A percentile compares a stretch with the other conserved stretches of the same genome.
Evolutionary conservation across 2,797 vertebrate genomes (phyloP).

Genomic region (Otolemur crassicaudatus): DNA sequence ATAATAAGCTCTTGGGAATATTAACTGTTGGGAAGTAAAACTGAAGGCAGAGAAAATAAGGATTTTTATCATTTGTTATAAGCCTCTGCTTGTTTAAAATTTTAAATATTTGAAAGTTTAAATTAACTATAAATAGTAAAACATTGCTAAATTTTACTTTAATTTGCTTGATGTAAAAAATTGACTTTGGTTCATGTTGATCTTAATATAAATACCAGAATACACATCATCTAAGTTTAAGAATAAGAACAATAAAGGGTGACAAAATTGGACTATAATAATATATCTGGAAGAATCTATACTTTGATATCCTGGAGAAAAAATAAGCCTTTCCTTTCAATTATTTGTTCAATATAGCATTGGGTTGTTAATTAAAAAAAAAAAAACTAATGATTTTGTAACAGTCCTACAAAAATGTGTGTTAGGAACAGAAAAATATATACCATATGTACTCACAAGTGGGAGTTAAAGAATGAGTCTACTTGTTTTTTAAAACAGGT

Average conservation of each 20-base stretch:
- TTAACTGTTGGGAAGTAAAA: background rate
- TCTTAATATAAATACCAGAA: background rate
- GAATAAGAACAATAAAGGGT: background rate
- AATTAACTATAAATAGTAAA: conserved; percentile 38
- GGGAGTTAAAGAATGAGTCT: background rate
- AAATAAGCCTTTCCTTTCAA: background rate
- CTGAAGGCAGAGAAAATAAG: background rate
- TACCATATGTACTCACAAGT: background rate
- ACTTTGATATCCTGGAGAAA: background rate
- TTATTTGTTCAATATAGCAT: conserved; percentile 11
- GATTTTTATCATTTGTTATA: background rate
- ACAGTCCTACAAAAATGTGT: conserved; percentile 27
- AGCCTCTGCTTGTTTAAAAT: background rate
- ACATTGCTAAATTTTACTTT: background rate
- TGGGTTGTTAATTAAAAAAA: conserved; percentile 27
- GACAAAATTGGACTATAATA: background rate
- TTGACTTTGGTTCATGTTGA: background rate
- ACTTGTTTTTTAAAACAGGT: background rate
- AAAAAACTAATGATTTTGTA: conserved; percentile 43
- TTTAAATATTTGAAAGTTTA: conserved; percentile 19
- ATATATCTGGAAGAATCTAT: background rate
- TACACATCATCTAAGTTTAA: background rate
- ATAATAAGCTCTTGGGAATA: background rate
- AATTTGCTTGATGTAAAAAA: background rate
- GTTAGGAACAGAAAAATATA: background rate